These are phyloP conservation scores for Brachyrhaphis roseni DNA, from an alignment of 2,797 vertebrate genomes.

Conservation along the genomic window DNA sequence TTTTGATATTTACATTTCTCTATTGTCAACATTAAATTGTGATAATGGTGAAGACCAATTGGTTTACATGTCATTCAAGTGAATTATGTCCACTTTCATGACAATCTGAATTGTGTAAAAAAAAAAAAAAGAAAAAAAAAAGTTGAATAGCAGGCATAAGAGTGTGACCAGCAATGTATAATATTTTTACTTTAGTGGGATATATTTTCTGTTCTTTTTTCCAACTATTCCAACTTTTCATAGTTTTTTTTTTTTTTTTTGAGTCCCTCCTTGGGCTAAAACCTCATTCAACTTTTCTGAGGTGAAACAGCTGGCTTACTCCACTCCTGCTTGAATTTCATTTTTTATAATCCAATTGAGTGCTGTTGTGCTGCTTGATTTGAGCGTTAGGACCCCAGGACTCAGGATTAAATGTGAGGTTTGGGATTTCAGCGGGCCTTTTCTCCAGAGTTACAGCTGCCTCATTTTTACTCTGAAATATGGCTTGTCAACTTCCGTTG, in stretches of 20 bases:
- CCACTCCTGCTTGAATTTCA: conserved; percentile 29
- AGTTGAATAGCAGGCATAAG: background rate
- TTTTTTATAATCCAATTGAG: conserved; percentile 68
- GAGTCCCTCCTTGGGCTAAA: conserved; percentile 5
- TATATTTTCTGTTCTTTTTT: background rate
- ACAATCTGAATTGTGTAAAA: too few relatives aligned
- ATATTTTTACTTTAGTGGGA: background rate
- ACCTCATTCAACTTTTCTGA: conserved; percentile 38
- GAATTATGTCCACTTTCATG: background rate
- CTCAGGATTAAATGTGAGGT: conserved; percentile 52
- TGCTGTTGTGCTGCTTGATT: conserved; percentile 62
- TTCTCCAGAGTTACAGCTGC: conserved; percentile 25
- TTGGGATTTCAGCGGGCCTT: conserved; percentile 52
- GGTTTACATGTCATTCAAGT: background rate
- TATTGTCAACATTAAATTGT: background rate
- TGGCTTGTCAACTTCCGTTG: background rate
- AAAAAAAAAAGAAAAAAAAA: background rate
- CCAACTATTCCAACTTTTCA: background rate
- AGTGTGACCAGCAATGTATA: background rate
- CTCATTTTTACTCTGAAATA: conserved; percentile 28
- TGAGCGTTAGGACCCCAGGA: conserved; percentile 56
- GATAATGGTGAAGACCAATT: background rate
- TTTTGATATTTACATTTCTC: background rate
- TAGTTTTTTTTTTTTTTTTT: background rate
- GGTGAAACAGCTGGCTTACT: conserved; percentile 52